phyloP scores from a whole-genome alignment of 37 sponge, comb jelly and placozoan genomes.

The Halichondria panicea region DNA sequence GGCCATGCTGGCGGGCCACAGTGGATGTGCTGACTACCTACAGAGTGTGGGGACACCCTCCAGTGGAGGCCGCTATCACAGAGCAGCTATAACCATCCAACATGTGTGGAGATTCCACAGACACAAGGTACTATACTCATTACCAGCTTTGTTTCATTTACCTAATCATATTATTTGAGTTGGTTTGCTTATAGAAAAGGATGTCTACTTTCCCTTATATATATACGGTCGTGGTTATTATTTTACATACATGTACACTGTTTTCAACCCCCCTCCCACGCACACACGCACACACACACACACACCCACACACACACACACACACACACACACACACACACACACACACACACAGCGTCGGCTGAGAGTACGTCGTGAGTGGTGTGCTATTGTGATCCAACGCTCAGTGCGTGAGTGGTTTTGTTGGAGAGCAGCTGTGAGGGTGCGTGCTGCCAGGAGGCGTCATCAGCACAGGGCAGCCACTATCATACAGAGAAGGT shows the following conservation, averaged over 20 bases:
- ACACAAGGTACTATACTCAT: conserved; percentile 31
- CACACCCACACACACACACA: neutral
- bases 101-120: conserved; percentile 52
- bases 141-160: too few relatives aligned
- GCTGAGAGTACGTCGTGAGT: conserved; percentile 2
- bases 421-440: conserved; percentile 17
- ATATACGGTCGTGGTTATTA: too few relatives aligned
- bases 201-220: too few relatives aligned
- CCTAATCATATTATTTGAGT: too few relatives aligned
- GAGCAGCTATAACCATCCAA: conserved; percentile 79
- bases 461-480: conserved; percentile 53
- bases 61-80: conserved; percentile 60
- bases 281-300: too few relatives aligned
- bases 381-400: conserved; percentile 58
- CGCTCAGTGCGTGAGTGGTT: conserved; percentile 26
- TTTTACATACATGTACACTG: too few relatives aligned
- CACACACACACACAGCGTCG: conserved; percentile 29
- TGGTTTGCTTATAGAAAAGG: too few relatives aligned
- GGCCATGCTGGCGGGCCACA: conserved; percentile 39
- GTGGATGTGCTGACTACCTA: conserved; percentile 43
- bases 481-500: conserved; percentile 61
- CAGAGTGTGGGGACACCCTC: conserved; percentile 39
- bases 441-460: conserved; percentile 26
- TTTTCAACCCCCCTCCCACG: too few relatives aligned
- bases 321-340: too few relatives aligned